Percentiles rank a stretch among this genome's conserved stretches.
Conservation (phyloP, 2,797 vertebrate genomes). For the Myotis planiceps region DNA sequence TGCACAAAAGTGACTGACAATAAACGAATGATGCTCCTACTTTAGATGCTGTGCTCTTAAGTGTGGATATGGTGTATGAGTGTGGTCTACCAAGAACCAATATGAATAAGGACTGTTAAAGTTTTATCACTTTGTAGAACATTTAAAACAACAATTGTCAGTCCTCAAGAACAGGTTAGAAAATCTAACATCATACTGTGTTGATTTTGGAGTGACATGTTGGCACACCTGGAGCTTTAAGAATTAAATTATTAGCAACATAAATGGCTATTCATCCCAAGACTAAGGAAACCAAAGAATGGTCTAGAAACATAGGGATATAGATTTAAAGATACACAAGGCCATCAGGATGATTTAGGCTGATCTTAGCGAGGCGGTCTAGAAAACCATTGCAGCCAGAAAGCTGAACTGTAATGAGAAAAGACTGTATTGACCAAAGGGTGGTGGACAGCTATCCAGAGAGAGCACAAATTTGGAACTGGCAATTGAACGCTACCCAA, state of each 20-base stretch:
- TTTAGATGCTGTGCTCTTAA: not conserved
- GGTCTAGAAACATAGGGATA: not conserved
- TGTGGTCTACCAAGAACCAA: not conserved
- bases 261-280: not conserved
- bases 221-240: not conserved
- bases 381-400: not conserved
- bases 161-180: not conserved
- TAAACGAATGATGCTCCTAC: not conserved
- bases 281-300: not conserved
- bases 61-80: not conserved
- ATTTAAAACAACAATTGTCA: not conserved
- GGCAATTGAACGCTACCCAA: not conserved
- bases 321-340: not conserved
- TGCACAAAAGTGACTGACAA: not conserved
- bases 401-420: not conserved
- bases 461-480: not conserved
- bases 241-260: not conserved
- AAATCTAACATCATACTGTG: not conserved
- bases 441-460: not conserved
- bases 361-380: not conserved
- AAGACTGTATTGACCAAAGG: not conserved
- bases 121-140: not conserved
- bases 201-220: not conserved
- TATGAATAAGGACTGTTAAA: not conserved
- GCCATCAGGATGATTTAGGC: not conserved